Conservation (phyloP, 1,140 invertebrate species). For the Leptinotarsa lineolata region DNA sequence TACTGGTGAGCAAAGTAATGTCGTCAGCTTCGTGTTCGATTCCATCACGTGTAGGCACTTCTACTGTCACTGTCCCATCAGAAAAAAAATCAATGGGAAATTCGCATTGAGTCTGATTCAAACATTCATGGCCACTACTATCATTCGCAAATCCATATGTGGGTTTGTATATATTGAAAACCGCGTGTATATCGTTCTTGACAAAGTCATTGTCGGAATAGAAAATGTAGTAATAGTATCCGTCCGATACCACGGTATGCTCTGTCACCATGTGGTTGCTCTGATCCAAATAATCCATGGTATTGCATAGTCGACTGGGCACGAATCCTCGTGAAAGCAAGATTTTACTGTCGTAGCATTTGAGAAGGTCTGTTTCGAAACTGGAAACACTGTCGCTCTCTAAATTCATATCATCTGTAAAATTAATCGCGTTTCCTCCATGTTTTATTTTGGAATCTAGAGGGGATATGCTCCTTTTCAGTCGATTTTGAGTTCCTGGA, state of each 20-base stretch:
- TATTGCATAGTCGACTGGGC: slow-evolving; percentile 67
- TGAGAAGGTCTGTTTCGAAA: slow-evolving; percentile 74
- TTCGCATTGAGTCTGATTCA: slow-evolving; percentile 75
- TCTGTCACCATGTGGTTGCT: slow-evolving; percentile 66
- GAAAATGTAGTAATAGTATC: slow-evolving; percentile 87
- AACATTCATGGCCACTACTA: slow-evolving; percentile 67
- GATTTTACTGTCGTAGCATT: slow-evolving; percentile 75
- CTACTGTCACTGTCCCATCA: slow-evolving; percentile 76
- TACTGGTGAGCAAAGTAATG: slow-evolving; percentile 69
- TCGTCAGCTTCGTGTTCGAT: slow-evolving; percentile 76
- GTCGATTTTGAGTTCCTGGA: slow-evolving; percentile 39
- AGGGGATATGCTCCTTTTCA: slow-evolving; percentile 59
- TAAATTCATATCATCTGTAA: slow-evolving; percentile 52
- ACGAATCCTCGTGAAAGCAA: slow-evolving; percentile 71
- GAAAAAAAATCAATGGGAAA: slow-evolving; percentile 72
- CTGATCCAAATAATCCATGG: slow-evolving; percentile 69
- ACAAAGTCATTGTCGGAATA: slow-evolving; percentile 82
- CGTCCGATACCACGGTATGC: slow-evolving; percentile 72
- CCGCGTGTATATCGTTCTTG: slow-evolving; percentile 76
- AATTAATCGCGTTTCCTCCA: slow-evolving; percentile 71
- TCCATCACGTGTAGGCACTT: slow-evolving; percentile 78
- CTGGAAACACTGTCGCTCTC: slow-evolving; percentile 71
- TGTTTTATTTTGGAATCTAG: slow-evolving; percentile 74
- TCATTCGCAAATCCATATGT: slow-evolving; percentile 77
- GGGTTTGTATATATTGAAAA: slow-evolving; percentile 83